Conservation (phyloP, 2,888 invertebrate species). For the Lagria hirta region DNA sequence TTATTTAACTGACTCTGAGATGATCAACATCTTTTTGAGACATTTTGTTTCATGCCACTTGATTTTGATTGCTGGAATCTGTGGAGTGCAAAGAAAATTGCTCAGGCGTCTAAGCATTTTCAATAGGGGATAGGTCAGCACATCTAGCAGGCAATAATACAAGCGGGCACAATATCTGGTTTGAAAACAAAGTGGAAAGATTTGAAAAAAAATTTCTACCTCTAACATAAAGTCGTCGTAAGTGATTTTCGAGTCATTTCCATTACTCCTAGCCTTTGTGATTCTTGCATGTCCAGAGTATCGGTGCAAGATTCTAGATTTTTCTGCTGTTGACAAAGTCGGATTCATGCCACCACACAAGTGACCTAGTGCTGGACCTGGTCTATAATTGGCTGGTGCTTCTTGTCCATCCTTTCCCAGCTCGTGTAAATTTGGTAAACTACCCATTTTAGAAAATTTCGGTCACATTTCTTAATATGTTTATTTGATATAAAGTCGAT, state of each 20-base stretch:
- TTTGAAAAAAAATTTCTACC: too few species aligned
- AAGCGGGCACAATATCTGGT: too few species aligned
- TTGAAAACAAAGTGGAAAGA: too few species aligned
- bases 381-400: conserved; percentile 24
- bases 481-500: too few species aligned
- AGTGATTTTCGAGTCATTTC: conserved; percentile 43
- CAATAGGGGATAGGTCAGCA: too few species aligned
- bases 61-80: too few species aligned
- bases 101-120: too few species aligned
- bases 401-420: conserved; percentile 51
- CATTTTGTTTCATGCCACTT: too few species aligned
- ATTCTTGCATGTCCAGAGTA: conserved; percentile 46
- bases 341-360: conserved; percentile 42
- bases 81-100: too few species aligned
- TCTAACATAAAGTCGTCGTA: conserved; percentile 48
- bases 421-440: conserved; percentile 67
- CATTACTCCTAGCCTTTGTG: conserved; percentile 46
- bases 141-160: too few species aligned
- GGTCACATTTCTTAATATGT: conserved; percentile 14
- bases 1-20: too few species aligned
- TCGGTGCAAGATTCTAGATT: conserved; percentile 44
- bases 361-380: conserved; percentile 45
- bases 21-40: too few species aligned
- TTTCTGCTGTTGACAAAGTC: conserved; percentile 41
- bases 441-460: conserved; percentile 57